Conservation (phyloP, 2,888 invertebrate genomes). For the Agonopterix arenella region DNA sequence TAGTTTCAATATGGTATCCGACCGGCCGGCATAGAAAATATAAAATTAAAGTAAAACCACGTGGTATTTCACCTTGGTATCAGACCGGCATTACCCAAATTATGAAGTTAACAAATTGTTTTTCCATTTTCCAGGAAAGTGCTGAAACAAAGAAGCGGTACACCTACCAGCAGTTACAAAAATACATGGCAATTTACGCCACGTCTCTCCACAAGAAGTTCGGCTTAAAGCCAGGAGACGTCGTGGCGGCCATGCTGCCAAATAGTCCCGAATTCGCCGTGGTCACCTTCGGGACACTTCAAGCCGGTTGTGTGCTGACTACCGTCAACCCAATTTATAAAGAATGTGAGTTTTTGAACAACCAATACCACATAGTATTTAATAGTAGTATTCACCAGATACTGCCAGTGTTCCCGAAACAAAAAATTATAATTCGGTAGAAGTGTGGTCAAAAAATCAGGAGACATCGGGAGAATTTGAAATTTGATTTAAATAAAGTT, state of each 20-base stretch:
- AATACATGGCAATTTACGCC: slow-evolving; percentile 77
- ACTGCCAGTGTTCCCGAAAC: no score
- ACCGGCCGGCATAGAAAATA: no score
- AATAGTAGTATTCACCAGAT: no score
- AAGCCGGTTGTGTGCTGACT: slow-evolving; percentile 82
- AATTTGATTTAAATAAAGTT: no score
- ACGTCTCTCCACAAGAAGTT: slow-evolving; percentile 80
- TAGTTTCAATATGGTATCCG: no score
- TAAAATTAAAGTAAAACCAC: no score
- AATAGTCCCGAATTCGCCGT: slow-evolving; percentile 86
- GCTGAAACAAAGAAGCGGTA: slow-evolving; percentile 59
- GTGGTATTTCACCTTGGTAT: no score
- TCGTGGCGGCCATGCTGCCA: slow-evolving; percentile 82
- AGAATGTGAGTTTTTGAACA: slow-evolving; percentile 53
- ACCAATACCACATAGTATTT: no score
- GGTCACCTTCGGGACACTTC: slow-evolving; percentile 79
- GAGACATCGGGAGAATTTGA: no score
- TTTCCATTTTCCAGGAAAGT: slow-evolving; percentile 50
- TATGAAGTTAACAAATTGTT: not conserved
- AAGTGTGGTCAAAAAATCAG: no score
- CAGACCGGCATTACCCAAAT: not conserved
- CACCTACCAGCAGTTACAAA: slow-evolving; percentile 68
- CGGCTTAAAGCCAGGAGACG: slow-evolving; percentile 79
- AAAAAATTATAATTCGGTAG: no score
- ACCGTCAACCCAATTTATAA: slow-evolving; percentile 88